phyloP scores from a whole-genome alignment of 2,113 vertebrate species.

The Ardeotis arabs region DNA sequence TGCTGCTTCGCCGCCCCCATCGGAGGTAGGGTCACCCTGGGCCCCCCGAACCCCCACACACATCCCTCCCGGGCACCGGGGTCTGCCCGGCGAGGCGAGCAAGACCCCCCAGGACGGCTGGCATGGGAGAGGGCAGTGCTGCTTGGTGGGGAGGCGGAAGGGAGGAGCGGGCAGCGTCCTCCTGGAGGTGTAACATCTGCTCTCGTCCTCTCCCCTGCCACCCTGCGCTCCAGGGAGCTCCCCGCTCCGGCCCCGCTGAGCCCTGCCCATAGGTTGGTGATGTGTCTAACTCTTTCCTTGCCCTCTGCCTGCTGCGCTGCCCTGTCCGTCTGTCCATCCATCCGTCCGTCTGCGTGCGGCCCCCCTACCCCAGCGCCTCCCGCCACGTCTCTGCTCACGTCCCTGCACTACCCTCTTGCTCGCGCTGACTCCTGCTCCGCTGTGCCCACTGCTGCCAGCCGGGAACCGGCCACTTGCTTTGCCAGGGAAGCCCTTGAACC shows the following conservation, averaged over 20 bases:
- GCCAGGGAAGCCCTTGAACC: neutral
- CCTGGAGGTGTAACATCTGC: neutral
- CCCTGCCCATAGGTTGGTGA: constrained; percentile 65
- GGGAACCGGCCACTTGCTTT: accelerated
- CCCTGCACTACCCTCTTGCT: neutral
- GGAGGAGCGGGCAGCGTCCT: neutral
- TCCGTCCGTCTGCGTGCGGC: neutral
- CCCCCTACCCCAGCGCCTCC: neutral
- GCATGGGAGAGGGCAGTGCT: neutral
- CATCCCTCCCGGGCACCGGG: neutral
- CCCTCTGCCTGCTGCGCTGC: neutral
- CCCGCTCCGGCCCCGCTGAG: neutral
- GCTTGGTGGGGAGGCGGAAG: neutral
- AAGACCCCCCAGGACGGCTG: neutral
- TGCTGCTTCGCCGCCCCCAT: constrained; percentile 95
- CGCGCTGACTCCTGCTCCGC: accelerated
- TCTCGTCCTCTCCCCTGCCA: constrained; percentile 29
- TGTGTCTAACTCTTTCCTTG: constrained; percentile 30
- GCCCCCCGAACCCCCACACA: neutral
- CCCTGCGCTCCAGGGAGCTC: constrained; percentile 41
- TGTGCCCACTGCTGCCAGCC: accelerated
- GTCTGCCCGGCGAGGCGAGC: neutral
- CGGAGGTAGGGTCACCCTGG: constrained; percentile 80
- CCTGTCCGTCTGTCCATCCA: neutral
- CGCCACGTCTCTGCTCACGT: accelerated